phyloP scores from a whole-genome alignment of 92 coral and sea anemone species.

The Zoanthus solanderi region DNA sequence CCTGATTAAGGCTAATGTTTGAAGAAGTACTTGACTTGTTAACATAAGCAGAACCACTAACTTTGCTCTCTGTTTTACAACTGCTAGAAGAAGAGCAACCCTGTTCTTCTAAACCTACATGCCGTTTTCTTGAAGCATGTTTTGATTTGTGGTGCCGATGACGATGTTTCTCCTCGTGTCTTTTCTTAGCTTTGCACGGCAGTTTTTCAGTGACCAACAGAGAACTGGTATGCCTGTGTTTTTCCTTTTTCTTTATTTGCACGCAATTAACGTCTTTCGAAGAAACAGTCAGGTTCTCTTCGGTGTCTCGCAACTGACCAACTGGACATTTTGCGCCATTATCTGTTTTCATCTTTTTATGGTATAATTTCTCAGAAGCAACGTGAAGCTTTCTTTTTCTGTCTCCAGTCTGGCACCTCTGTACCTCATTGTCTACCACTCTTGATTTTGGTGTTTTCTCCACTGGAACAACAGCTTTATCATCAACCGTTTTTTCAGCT shows the following conservation, averaged over 20 bases:
- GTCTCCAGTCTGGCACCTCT: neutral
- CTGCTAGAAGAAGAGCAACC: neutral
- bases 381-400: constrained; percentile 15
- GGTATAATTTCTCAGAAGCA: neutral
- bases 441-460: neutral
- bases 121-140: neutral
- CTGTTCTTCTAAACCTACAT: neutral
- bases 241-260: neutral
- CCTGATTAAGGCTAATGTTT: neutral
- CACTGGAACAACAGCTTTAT: neutral
- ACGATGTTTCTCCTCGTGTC: neutral
- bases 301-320: neutral
- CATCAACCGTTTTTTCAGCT: neutral
- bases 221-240: neutral
- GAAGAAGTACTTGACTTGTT: neutral
- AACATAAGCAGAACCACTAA: neutral
- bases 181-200: neutral
- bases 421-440: neutral
- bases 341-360: constrained; percentile 1
- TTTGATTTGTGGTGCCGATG: constrained; percentile 1
- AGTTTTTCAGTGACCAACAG: neutral
- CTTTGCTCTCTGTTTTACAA: neutral
- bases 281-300: neutral
- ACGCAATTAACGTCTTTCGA: neutral
- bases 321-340: neutral